Conservation (phyloP, 2,797 vertebrate species). For the Sebastiscus tertius region DNA sequence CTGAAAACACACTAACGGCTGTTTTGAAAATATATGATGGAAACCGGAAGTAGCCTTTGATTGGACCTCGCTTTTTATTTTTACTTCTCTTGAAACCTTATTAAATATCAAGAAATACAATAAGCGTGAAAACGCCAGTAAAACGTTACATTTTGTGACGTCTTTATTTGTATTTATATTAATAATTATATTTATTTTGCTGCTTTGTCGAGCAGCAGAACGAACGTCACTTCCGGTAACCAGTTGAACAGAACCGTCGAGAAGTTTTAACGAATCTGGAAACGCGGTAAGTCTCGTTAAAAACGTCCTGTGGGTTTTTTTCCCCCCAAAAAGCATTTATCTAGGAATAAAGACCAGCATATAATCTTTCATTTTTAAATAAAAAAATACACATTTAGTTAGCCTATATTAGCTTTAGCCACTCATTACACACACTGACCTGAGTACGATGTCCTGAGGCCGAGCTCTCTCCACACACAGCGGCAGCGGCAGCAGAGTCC, state of each 20-base stretch:
- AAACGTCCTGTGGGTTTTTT: neutral
- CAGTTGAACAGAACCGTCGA: neutral
- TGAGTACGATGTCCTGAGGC: conserved; percentile 51
- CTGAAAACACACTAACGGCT: neutral
- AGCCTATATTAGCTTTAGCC: neutral
- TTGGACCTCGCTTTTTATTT: neutral
- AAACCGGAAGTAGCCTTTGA: neutral
- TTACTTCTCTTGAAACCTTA: neutral
- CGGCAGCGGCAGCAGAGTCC: conserved; percentile 73
- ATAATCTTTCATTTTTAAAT: neutral
- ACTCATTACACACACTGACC: conserved; percentile 48
- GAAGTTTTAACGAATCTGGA: neutral
- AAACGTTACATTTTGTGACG: neutral
- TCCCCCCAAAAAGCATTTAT: neutral
- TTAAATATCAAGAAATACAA: neutral
- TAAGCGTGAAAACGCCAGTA: neutral
- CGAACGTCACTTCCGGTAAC: neutral
- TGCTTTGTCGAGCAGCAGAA: neutral
- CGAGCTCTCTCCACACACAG: conserved; percentile 75
- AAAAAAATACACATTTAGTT: neutral
- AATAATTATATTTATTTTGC: neutral
- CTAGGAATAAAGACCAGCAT: neutral
- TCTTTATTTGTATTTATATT: neutral
- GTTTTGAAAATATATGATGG: neutral
- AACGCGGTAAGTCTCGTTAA: neutral